Conservation (phyloP, 2,113 vertebrate species). For the Ptilonorhynchus violaceus region DNA sequence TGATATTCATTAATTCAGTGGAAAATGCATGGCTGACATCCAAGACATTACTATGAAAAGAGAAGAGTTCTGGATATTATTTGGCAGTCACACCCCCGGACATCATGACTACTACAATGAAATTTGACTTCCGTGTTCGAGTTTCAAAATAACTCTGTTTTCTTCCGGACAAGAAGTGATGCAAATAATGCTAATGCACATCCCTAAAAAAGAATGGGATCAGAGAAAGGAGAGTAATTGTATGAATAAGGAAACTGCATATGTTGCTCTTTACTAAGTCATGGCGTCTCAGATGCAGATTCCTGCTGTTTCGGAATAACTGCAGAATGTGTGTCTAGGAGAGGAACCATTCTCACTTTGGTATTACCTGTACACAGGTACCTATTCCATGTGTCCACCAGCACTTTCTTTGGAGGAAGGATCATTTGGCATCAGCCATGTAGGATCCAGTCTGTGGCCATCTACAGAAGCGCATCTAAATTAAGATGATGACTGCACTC, state of each 20-base stretch:
- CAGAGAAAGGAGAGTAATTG: background rate
- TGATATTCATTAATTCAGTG: conserved; percentile 21
- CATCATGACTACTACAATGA: conserved; percentile 47
- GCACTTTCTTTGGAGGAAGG: background rate
- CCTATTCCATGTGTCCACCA: background rate
- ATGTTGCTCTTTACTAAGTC: background rate
- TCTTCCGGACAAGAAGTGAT: background rate
- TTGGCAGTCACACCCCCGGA: conserved; percentile 32
- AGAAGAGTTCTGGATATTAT: conserved; percentile 39
- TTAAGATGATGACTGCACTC: background rate
- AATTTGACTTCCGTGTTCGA: background rate
- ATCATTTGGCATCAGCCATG: background rate
- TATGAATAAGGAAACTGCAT: background rate
- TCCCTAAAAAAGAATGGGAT: background rate
- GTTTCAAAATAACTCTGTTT: conserved; percentile 49
- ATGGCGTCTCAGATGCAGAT: background rate
- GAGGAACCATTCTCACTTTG: background rate
- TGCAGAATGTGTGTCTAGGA: background rate
- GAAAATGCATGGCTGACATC: conserved; percentile 42
- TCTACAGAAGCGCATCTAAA: background rate
- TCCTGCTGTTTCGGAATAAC: background rate
- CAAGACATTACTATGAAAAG: conserved; percentile 45
- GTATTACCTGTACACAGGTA: background rate
- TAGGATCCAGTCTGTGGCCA: background rate
- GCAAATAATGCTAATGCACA: background rate